These are phyloP conservation scores for Heteromyza rotundicornis DNA, from an alignment of 2,888 invertebrate species.

Conservation along the genomic window DNA sequence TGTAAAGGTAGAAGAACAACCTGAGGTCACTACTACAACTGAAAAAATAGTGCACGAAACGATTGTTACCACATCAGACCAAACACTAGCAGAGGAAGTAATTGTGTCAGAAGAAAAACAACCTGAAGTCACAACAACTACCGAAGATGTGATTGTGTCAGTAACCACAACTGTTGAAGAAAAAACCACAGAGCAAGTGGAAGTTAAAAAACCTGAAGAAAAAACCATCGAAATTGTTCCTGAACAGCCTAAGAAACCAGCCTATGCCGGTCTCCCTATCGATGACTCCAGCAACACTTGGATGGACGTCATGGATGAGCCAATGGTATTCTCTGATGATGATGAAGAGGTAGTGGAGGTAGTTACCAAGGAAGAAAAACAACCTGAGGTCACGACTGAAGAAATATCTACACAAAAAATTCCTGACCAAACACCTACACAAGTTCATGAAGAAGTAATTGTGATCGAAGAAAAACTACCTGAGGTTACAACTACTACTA, in stretches of 20 bases:
- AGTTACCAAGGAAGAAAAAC: not conserved
- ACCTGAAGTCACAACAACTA: no score
- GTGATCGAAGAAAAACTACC: slow-evolving; percentile 6
- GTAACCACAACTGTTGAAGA: not conserved
- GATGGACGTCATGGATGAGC: slow-evolving; percentile 50
- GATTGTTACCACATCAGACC: no score
- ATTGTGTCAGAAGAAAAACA: slow-evolving; percentile 3
- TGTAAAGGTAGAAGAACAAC: slow-evolving; percentile 16
- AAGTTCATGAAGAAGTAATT: not conserved
- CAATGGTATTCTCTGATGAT: slow-evolving; percentile 57
- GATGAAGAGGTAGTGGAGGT: slow-evolving; percentile 35
- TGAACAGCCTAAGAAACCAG: slow-evolving; percentile 40
- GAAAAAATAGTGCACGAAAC: slow-evolving; percentile 22
- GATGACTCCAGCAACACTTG: slow-evolving; percentile 47
- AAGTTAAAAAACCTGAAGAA: not conserved
- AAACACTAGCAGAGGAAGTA: no score
- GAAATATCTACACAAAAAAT: not conserved
- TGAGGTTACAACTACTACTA: slow-evolving; percentile 11
- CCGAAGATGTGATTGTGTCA: not conserved
- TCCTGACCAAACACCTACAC: no score
- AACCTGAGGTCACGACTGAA: not conserved
- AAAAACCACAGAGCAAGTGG: not conserved
- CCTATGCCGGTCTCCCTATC: slow-evolving; percentile 44
- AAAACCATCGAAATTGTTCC: slow-evolving; percentile 32
- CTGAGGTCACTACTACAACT: not conserved